A percentile compares a stretch with the other conserved stretches of the same genome.
These are phyloP conservation scores for Ostrea edulis DNA, from an alignment of 1,140 invertebrate genomes.

Conservation along the genomic window DNA sequence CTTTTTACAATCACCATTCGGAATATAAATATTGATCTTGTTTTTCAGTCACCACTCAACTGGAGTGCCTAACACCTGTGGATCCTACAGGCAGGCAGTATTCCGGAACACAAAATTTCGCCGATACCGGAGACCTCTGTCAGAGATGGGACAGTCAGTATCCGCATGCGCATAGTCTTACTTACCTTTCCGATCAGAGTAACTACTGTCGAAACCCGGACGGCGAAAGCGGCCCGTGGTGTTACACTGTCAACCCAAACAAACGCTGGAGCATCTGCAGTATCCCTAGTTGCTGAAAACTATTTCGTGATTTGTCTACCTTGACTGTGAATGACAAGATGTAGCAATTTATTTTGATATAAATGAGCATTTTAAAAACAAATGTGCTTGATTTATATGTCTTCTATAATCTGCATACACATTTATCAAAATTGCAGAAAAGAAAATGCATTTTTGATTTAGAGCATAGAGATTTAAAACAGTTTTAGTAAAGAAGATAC, in stretches of 20 bases:
- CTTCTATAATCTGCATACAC: no score
- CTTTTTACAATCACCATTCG: conserved; percentile 3
- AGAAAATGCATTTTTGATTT: no score
- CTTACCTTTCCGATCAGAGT: conserved; percentile 8
- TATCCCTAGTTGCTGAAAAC: conserved; percentile 41
- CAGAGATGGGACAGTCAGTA: conserved; percentile 43
- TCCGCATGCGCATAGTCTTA: conserved; percentile 23
- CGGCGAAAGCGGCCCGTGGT: conserved; percentile 30
- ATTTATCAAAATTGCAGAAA: no score
- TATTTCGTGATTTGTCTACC: no score
- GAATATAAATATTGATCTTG: not conserved
- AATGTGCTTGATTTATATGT: no score
- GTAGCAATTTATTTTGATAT: no score
- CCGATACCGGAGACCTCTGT: conserved; percentile 43
- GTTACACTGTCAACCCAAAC: conserved; percentile 39
- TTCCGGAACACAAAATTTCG: conserved; percentile 7
- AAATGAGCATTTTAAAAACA: no score
- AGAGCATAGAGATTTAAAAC: no score
- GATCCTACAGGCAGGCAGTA: conserved; percentile 8
- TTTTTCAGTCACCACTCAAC: no score
- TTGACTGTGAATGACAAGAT: no score
- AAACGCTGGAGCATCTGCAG: conserved; percentile 39
- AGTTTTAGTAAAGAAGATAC: no score
- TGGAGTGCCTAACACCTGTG: not conserved
- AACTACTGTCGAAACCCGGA: conserved; percentile 54